Evolutionary conservation across 1,140 invertebrate species (phyloP).

Genomic region (Oryzaephilus surinamensis): DNA sequence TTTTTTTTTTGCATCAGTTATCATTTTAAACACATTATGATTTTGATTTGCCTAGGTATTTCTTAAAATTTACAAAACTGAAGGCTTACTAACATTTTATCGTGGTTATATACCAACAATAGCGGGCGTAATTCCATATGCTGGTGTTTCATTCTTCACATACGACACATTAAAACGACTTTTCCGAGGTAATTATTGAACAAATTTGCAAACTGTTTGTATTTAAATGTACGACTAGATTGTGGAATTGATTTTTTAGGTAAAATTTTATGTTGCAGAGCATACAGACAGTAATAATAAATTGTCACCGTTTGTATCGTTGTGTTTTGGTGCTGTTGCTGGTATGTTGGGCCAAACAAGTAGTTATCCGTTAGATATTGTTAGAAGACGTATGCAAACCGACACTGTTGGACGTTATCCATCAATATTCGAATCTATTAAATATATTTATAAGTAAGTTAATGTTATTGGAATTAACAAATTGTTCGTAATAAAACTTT

Average conservation of each 20-base stretch:
- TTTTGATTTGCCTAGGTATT: slow-evolving; percentile 80
- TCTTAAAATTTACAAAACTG: slow-evolving; percentile 63
- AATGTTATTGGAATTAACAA: no score
- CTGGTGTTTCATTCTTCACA: slow-evolving; percentile 94
- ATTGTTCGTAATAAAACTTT: background rate
- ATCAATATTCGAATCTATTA: slow-evolving; percentile 50
- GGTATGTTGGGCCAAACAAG: slow-evolving; percentile 90
- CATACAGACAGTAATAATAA: slow-evolving; percentile 27
- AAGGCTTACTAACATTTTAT: slow-evolving; percentile 74
- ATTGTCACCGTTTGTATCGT: slow-evolving; percentile 45
- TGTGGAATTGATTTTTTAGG: no score
- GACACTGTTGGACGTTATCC: slow-evolving; percentile 48
- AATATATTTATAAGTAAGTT: slow-evolving; percentile 11
- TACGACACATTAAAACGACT: slow-evolving; percentile 88
- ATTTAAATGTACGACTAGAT: no score
- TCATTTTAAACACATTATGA: background rate
- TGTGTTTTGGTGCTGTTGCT: slow-evolving; percentile 81
- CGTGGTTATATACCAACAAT: slow-evolving; percentile 84
- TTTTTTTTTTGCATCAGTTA: background rate
- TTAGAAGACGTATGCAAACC: slow-evolving; percentile 78
- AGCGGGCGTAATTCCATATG: slow-evolving; percentile 92
- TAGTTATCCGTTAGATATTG: slow-evolving; percentile 92
- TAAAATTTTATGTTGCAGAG: slow-evolving; percentile 20
- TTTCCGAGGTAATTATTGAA: slow-evolving; percentile 54
- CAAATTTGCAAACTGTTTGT: slow-evolving; percentile 2